Conservation (phyloP, 2,113 vertebrate genomes). For the Oreochromis niloticus region DNA sequence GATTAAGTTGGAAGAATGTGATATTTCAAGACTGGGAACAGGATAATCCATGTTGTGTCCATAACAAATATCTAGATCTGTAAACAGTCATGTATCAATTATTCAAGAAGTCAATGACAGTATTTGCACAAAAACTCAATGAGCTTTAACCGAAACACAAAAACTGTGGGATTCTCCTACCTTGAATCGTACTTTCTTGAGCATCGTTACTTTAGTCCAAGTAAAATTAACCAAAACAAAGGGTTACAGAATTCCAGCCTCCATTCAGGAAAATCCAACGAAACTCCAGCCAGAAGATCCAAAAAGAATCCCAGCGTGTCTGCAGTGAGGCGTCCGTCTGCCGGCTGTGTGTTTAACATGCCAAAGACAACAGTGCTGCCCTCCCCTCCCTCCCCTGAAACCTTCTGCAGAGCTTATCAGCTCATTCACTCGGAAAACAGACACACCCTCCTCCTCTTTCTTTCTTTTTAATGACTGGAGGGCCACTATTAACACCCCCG, state of each 20-base stretch:
- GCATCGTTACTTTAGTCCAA: slow-evolving; percentile 25
- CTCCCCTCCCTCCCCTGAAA: slow-evolving; percentile 45
- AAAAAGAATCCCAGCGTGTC: neutral
- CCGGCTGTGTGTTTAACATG: slow-evolving; percentile 12
- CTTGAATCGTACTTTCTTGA: slow-evolving; percentile 67
- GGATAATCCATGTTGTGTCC: neutral
- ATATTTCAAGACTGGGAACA: neutral
- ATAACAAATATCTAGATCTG: neutral
- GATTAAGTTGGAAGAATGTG: neutral
- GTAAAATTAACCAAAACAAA: neutral
- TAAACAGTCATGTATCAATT: neutral
- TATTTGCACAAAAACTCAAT: rapidly evolving
- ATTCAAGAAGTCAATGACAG: neutral
- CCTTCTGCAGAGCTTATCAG: slow-evolving; percentile 35
- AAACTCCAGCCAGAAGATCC: slow-evolving; percentile 4
- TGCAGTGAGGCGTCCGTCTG: neutral
- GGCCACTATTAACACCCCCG: slow-evolving; percentile 53
- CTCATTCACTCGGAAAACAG: slow-evolving; percentile 64
- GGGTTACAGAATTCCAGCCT: neutral
- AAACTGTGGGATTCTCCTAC: slow-evolving; percentile 23
- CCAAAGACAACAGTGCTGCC: slow-evolving; percentile 50
- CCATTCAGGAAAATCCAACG: neutral
- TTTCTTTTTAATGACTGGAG: slow-evolving; percentile 60
- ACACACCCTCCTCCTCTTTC: slow-evolving; percentile 54
- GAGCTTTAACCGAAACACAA: neutral